Percentiles rank a stretch among this genome's conserved stretches.
These are phyloP conservation scores for Erythrolamprus reginae DNA, from an alignment of 2,113 vertebrate species.

Conservation along the genomic window DNA sequence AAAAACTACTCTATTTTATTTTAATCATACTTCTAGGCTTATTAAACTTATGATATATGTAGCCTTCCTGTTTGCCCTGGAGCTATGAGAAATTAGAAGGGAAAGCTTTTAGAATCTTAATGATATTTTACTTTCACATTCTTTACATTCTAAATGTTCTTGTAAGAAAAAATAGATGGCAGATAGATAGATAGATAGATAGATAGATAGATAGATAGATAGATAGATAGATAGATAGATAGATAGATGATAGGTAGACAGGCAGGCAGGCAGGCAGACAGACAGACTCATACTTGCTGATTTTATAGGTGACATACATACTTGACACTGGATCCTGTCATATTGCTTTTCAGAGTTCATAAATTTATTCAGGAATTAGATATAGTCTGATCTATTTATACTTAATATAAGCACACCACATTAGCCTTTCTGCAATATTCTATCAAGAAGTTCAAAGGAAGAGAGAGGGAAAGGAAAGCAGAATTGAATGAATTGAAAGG, in stretches of 20 bases:
- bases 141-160: slow-evolving; percentile 3
- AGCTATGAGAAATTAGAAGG: slow-evolving; percentile 14
- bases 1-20: slow-evolving; percentile 33
- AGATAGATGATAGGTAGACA: no score
- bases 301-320: not conserved
- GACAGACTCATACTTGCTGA: not conserved
- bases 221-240: not conserved
- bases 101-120: slow-evolving; percentile 27
- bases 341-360: not conserved
- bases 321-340: not conserved
- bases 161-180: not conserved
- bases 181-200: not conserved
- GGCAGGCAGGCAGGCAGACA: not conserved
- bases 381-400: not conserved
- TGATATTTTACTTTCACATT: not conserved
- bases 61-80: not conserved
- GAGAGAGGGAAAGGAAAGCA: not conserved
- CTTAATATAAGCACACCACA: not conserved
- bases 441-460: not conserved
- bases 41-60: slow-evolving; percentile 28
- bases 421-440: not conserved
- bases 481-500: not conserved
- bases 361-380: not conserved
- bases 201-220: not conserved
- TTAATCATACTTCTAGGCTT: slow-evolving; percentile 31